Conservation (phyloP, 2,113 vertebrate species). For the Cephalophus harveyi region DNA sequence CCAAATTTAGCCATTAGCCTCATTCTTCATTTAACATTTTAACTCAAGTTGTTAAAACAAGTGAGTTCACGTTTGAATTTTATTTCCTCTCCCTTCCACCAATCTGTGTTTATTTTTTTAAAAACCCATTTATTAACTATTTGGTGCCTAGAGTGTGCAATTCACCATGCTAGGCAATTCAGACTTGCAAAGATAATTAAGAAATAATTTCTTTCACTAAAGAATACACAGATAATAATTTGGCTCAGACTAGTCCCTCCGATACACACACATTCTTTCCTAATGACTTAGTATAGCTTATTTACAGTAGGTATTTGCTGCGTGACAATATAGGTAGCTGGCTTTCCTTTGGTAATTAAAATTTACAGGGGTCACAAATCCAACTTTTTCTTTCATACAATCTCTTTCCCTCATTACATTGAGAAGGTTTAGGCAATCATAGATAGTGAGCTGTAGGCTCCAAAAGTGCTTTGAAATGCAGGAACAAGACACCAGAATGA, state of each 20-base stretch:
- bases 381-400: constrained; percentile 2
- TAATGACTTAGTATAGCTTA: background rate
- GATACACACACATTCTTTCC: background rate
- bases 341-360: background rate
- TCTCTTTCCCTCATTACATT: background rate
- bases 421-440: constrained; percentile 44
- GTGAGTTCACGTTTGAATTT: constrained; percentile 20
- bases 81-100: background rate
- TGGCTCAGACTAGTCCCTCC: background rate
- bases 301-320: background rate
- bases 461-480: constrained; percentile 50
- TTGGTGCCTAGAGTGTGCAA: background rate
- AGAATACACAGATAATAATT: background rate
- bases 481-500: constrained; percentile 58
- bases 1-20: background rate
- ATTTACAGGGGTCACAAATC: background rate
- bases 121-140: background rate
- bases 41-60: constrained; percentile 1
- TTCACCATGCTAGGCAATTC: background rate
- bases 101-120: background rate
- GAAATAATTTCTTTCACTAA: constrained; percentile 27
- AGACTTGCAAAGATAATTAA: constrained; percentile 25
- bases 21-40: background rate
- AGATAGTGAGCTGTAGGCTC: constrained; percentile 51
- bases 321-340: background rate